Base-by-base conservation (phyloP, 2,797 vertebrate genomes). In the Leuciscus waleckii region DNA sequence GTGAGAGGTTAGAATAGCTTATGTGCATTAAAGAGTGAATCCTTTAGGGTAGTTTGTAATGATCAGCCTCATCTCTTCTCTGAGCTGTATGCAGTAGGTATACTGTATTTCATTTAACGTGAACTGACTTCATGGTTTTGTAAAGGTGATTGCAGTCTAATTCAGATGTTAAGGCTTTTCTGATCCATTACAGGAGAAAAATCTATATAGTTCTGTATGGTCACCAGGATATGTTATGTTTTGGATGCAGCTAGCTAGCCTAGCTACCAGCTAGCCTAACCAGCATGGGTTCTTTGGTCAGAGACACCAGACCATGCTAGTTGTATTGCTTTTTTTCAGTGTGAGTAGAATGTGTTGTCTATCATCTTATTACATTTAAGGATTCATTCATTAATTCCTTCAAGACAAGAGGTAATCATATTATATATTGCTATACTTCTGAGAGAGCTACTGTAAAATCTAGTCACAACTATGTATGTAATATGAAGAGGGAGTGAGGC, bases 1-100 rank as follows among this genome's bases (percentile, higher is more conserved):
- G 17, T 21, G 26, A 58, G 63, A 56, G 49, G 63, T 58, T 61
- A 70, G 19, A 84, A 65, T 69, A 37, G 73, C 58, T 68, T 76
- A 68, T 69, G 73, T 39, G 35, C 32, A 69, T 84, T 74, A 67
- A 69, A 84, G 43, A 56, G 16, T 21, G 39, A 83, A 37, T 35
- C 32, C 71, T 39, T 19, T 2, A 76, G 73, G 43, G 61, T 58
- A 76, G 46, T 75, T 37, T 83, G 71, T 83, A 75, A 19, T 26
- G 81, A 71, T 46, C 26, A 74, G 56, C 39, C 14, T 63, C 10
- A 1, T 65, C 35, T 74, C 43, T 49, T 10, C 4, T 29, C 68
- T 73, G n/a, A 73, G 39, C 69, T 35, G 41, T 46, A 26, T 81
- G 46, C 46, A n/a, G 41, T 68, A 68, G 63, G 65, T 80, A 17